Evolutionary conservation across 2,797 vertebrate species (phyloP).

Genomic region (Hippopotamyrus pictus): DNA sequence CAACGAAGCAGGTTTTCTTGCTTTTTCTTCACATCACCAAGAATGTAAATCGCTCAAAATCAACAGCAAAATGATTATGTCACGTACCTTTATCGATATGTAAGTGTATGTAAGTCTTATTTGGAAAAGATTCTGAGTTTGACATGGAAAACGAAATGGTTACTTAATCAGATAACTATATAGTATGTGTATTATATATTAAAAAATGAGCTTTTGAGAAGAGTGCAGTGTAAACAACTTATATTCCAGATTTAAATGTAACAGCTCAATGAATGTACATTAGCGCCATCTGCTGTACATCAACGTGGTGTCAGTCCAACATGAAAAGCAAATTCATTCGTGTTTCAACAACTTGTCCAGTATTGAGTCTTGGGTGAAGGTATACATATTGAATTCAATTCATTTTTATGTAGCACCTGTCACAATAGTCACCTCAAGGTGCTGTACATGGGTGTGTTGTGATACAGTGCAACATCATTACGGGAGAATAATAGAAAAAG

Average conservation of each 20-base stretch:
- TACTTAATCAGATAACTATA: not conserved
- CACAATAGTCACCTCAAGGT: not conserved
- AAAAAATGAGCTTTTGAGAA: not conserved
- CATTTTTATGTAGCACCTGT: not conserved
- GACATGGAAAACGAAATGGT: not conserved
- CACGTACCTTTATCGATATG: not conserved
- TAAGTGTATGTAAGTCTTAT: not conserved
- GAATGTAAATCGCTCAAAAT: not conserved
- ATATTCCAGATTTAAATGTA: not conserved
- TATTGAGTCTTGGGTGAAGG: not conserved
- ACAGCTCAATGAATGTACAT: not conserved
- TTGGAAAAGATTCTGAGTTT: not conserved
- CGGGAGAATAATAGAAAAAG: not conserved
- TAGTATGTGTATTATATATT: not conserved
- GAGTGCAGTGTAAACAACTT: not conserved
- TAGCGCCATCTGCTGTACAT: conserved; percentile 1
- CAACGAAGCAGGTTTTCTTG: not conserved
- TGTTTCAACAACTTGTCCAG: not conserved
- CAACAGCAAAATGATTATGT: not conserved
- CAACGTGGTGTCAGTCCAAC: not conserved
- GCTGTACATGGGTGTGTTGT: not conserved
- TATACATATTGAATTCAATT: not conserved
- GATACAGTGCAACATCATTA: not conserved
- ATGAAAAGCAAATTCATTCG: not conserved
- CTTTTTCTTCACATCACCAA: not conserved